These are phyloP conservation scores for Gambusia holbrooki DNA, from an alignment of 2,113 vertebrate species.

Conservation along the genomic window DNA sequence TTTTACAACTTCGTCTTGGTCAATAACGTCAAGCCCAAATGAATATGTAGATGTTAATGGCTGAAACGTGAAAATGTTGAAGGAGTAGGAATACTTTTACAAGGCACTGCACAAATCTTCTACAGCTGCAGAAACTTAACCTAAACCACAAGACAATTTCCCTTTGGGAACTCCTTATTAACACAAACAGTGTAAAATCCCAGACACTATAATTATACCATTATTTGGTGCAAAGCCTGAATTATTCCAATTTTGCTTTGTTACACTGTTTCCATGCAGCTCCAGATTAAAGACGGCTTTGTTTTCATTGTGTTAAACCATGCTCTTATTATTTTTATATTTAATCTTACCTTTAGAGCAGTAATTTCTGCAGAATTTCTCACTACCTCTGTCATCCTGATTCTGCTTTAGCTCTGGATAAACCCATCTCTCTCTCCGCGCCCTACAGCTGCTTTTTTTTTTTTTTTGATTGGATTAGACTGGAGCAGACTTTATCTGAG, in stretches of 20 bases:
- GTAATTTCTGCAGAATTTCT: background rate
- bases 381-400: constrained; percentile 18
- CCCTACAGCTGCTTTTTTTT: constrained; percentile 54
- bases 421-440: constrained; percentile 42
- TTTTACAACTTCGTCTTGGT: background rate
- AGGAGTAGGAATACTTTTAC: background rate
- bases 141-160: constrained; percentile 23
- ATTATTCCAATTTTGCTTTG: constrained; percentile 5
- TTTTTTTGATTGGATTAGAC: constrained; percentile 63
- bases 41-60: background rate
- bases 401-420: constrained; percentile 41
- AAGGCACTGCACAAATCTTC: constrained; percentile 5
- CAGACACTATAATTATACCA: constrained; percentile 20
- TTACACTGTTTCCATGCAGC: constrained; percentile 1
- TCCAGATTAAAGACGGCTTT: background rate
- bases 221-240: constrained; percentile 16
- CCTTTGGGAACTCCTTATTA: constrained; percentile 39
- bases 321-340: background rate
- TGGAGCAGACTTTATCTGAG: constrained; percentile 55
- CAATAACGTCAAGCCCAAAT: background rate
- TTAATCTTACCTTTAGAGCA: constrained; percentile 8
- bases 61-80: background rate
- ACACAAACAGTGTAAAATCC: constrained; percentile 30
- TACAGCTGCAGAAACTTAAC: constrained; percentile 36
- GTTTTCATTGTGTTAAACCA: background rate